Percentiles rank a stretch among this genome's conserved stretches.
phyloP scores from a whole-genome alignment of 2,888 invertebrate species.

The Sarcophaga subvicina region DNA sequence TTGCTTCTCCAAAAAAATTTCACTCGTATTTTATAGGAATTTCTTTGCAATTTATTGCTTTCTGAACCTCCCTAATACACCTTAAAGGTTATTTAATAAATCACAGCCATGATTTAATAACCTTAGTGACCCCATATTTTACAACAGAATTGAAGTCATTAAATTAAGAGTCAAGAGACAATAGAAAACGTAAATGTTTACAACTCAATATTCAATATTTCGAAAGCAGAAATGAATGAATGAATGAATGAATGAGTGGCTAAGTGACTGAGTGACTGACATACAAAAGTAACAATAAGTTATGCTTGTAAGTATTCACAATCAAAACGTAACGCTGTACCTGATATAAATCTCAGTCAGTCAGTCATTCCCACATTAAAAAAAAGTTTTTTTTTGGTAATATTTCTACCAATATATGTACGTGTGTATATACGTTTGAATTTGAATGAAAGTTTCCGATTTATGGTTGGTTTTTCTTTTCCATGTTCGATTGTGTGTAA shows the following conservation, averaged over 20 bases:
- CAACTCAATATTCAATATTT: constrained; percentile 49
- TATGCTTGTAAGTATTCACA: constrained; percentile 10
- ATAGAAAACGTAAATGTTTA: constrained; percentile 1
- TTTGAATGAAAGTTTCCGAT: constrained; percentile 2
- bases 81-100: background rate
- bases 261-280: background rate
- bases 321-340: background rate
- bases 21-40: too few species aligned
- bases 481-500: background rate
- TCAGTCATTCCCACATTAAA: constrained; percentile 11
- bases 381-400: background rate
- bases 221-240: constrained; percentile 11
- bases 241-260: too few species aligned
- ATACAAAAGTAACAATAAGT: constrained; percentile 19
- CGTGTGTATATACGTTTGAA: background rate
- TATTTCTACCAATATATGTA: too few species aligned
- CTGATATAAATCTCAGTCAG: constrained; percentile 23
- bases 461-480: background rate
- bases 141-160: background rate
- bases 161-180: background rate
- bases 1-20: too few species aligned
- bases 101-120: constrained; percentile 24
- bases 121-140: constrained; percentile 8
- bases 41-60: background rate
- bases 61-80: background rate